Base-by-base conservation (phyloP, 1,140 invertebrate genomes). In the Brachionus asplanchnoidis region DNA sequence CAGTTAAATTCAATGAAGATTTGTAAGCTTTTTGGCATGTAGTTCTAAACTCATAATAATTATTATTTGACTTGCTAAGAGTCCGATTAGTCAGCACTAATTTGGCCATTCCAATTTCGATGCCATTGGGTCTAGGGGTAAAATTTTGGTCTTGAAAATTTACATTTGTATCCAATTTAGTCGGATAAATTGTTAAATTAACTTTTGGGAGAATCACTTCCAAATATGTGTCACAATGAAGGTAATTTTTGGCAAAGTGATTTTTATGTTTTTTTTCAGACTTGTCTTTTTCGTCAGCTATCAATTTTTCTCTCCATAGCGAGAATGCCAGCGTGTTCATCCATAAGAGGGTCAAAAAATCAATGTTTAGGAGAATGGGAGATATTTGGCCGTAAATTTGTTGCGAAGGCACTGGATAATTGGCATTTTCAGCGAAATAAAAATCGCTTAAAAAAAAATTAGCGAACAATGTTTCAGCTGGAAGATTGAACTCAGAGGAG, bases 351-450 rank as follows among this genome's bases (percentile, higher is more conserved):
- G 95, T 97, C 82, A 93, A 91, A 68, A 93, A 90, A 89, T 98
- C 96, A 86, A 97, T 93, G 85, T 93, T 92, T 40, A 97, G 88
- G 87, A 94, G 93, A 50, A 97, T 91, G 0, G 96, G 96, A 90
- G 95, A 96, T 12, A 97, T 87, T 88, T 97, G 94, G 5, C 95
- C 92, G 89, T 95, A 97, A 87, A 97, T 92, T 89, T 97, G 97
- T 42, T 95, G 94, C 68, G 95, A 93, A 20, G 97, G 97, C 82
- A 97, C 95, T 91, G 88, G 60, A 40, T 75, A 75, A 86, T 94
- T 93, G 60, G 95, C 93, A 87, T 96, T 95, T 68, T 95, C 95
- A 11, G 96, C 95, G 91, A 97, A 98, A 89, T 97, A 99, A 90
- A 97, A 99, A 87, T 96, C 95, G 1, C 95, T 97, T 87, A 97